Percentiles rank a stretch among this genome's conserved stretches.
Evolutionary conservation across 2,797 vertebrate genomes (phyloP).

Genomic region (Ctenopoma kingsleyae): DNA sequence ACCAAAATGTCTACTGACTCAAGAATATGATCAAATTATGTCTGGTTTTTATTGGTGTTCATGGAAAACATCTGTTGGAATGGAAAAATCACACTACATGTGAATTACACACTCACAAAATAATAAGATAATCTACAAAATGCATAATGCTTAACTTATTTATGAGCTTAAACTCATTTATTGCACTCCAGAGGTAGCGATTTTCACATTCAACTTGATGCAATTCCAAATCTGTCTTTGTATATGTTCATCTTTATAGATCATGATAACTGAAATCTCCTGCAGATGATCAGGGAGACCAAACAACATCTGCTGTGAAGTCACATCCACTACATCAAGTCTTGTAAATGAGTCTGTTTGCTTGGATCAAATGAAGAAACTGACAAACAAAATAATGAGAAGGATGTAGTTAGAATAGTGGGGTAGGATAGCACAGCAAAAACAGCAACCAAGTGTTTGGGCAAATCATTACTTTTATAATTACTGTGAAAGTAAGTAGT

Average conservation of each 20-base stretch:
- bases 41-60: neutral
- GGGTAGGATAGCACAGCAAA: neutral
- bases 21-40: no score
- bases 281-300: constrained; percentile 4
- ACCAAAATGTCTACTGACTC: no score
- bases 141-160: no score
- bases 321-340: neutral
- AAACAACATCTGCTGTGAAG: no score
- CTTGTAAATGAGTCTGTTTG: neutral
- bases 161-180: no score
- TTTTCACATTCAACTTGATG: no score
- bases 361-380: neutral
- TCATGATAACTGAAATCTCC: neutral
- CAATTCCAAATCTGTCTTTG: constrained; percentile 2
- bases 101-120: neutral
- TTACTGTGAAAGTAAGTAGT: neutral
- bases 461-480: no score
- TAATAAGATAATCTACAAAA: neutral
- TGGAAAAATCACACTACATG: neutral
- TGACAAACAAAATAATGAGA: neutral
- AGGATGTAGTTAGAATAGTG: no score
- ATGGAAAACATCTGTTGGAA: no score
- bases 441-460: no score
- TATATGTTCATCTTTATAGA: neutral
- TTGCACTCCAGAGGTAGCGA: no score